Evolutionary conservation across 2,888 invertebrate genomes (phyloP), one percentile per base, ranked within the genome.

Genomic region (Apoda limacodes): DNA sequence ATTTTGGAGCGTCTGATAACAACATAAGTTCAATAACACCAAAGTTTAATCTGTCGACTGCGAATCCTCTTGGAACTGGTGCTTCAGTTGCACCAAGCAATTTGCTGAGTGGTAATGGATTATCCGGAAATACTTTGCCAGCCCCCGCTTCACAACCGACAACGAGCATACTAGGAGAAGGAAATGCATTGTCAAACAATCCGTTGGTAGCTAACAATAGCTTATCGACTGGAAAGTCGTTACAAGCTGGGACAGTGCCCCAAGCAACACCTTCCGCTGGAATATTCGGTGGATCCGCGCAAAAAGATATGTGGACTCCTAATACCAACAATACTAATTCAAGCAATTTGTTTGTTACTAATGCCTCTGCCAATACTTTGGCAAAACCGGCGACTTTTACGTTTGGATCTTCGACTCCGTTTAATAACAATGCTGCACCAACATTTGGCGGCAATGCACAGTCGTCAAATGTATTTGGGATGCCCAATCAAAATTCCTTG

Each of bases 221-320:
- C 9, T 29, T 45, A 2, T 10, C 47, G 4, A 14, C 31, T 10
- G 47, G 35, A 15, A 40, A 43, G 22, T 13, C 49, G 10, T 35
- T 50, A 7, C 17, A 5, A 17, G 17, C 17, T 17, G 17, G 17
- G 7, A 17, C 17, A 7, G 17, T 7, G 17, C 17, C 5, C 5
- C 17, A 5, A 5, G 29, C 33, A 19, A 35, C 35, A 7, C 17
- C 41, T 4, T 17, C 43, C 3, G 33, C 34, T 19, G 40, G 42
- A n/a, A 37, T 67, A 20, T 70, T 69, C 34, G 58, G 58, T 12
- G 35, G 43, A 22, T 15, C 53, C 2, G 43, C 45, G 5, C 60
- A 55, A 31, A 66, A 64, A 30, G 70, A 69, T 7, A 40, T 56
- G 37, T 70, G 74, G 74, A 39, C 61, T 5, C 13, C 57, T 2